Evolutionary conservation across 2,113 vertebrate genomes (phyloP).

Genomic region (Indicator indicator): DNA sequence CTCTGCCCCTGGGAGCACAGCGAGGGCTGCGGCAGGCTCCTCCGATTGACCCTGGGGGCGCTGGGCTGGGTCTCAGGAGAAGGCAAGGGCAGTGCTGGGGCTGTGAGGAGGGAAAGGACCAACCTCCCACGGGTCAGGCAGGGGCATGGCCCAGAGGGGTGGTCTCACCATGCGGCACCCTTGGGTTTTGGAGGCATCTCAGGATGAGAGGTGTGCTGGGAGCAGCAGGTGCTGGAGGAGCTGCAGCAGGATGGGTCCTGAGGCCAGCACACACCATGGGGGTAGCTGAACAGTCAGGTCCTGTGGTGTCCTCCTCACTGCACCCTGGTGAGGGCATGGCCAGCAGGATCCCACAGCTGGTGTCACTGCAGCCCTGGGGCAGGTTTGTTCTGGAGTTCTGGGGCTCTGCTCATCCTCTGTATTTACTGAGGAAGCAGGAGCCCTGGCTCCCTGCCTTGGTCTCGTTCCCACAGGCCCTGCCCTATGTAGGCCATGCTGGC

Average conservation of each 20-base stretch:
- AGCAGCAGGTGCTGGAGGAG: not conserved
- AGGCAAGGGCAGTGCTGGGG: no score
- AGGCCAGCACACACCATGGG: rapidly evolving
- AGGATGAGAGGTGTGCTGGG: rapidly evolving
- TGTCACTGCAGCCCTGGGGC: not conserved
- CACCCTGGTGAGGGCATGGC: no score
- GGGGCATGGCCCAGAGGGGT: rapidly evolving
- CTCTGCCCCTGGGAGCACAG: no score
- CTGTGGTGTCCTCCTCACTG: no score
- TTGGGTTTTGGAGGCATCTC: rapidly evolving
- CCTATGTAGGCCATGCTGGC: rapidly evolving
- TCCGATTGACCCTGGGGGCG: rapidly evolving
- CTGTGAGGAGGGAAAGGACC: rapidly evolving
- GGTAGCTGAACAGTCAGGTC: no score
- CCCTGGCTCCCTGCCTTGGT: no score
- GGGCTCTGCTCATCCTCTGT: not conserved
- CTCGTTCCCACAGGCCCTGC: not conserved
- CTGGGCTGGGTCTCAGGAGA: not conserved
- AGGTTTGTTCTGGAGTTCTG: not conserved
- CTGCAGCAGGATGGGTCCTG: not conserved
- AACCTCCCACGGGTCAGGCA: rapidly evolving
- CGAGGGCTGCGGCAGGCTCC: not conserved
- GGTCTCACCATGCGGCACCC: rapidly evolving
- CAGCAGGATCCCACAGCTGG: no score
- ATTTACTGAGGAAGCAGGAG: not conserved